A percentile compares a stretch with the other conserved stretches of the same genome.
phyloP scores from a whole-genome alignment of 1,140 invertebrate species.

The Caenorhabditis remanei region DNA sequence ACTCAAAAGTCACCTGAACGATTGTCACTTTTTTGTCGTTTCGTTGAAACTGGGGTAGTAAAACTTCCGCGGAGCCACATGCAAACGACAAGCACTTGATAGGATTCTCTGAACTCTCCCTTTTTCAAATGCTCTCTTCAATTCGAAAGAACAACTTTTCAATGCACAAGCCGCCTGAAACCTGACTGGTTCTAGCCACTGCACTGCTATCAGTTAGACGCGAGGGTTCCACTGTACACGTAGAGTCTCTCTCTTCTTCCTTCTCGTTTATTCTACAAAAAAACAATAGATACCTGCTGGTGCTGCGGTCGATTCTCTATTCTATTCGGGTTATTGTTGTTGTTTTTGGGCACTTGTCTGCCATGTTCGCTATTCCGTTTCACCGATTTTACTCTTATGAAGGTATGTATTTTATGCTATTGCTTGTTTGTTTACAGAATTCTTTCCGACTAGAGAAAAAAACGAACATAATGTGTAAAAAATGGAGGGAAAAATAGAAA shows the following conservation, averaged over 20 bases:
- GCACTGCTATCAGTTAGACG: neutral
- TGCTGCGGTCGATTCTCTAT: neutral
- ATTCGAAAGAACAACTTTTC: constrained; percentile 49
- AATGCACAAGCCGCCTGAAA: constrained; percentile 50
- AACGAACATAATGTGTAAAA: neutral
- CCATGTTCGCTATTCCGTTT: constrained; percentile 53
- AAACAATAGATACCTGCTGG: constrained; percentile 12
- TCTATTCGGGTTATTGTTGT: constrained; percentile 2
- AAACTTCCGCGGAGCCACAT: constrained; percentile 20
- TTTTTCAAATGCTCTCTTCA: neutral
- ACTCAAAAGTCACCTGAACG: neutral
- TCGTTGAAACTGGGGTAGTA: constrained; percentile 33
- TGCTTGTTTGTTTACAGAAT: neutral
- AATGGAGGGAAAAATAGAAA: neutral
- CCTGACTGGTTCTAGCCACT: constrained; percentile 43
- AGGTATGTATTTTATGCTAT: constrained; percentile 23
- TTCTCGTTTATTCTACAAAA: constrained; percentile 8
- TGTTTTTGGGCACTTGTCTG: neutral
- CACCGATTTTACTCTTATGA: constrained; percentile 27
- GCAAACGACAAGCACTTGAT: constrained; percentile 45
- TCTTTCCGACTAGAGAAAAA: neutral
- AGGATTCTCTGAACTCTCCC: constrained; percentile 1
- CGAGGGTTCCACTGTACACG: constrained; percentile 38
- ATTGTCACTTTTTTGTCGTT: constrained; percentile 32
- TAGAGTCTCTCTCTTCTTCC: neutral